Evolutionary conservation across 2,888 invertebrate genomes (phyloP), one percentile per base, ranked within the genome.

Genomic region (Drosophila hamatofila): DNA sequence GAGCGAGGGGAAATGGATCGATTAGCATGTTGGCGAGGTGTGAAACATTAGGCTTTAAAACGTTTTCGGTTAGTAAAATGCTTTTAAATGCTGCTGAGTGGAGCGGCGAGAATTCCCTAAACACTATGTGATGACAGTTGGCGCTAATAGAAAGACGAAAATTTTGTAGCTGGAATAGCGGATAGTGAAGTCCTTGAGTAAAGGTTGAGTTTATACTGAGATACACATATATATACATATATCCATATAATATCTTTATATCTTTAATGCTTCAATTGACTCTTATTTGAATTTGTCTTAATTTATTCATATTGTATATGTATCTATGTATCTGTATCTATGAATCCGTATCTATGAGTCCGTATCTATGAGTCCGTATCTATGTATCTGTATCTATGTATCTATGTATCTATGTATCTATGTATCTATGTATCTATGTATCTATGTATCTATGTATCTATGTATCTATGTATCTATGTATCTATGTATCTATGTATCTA

Each of bases 1-100:
- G 8, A 2, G 42, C 16, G 49, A 12, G 33, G 51, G 27, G 42
- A 21, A 39, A 33, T 51, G 60, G 37, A 80, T 68, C 77, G 72
- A 63, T 76, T 77, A 73, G 70, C 80, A 71, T 73, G 78, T 75
- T 71, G 71, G 60, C 62, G 61, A 78, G 77, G 77, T 77, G 77
- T 75, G 78, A 77, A 77, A 71, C 78, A 78, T 78, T 77, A 75
- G 78, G 66, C 75, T 46, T 65, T 71, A 75, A 77, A 77, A 75
- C 78, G 77, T 78, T 77, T 77, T 74, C 71, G 66, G 71, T 78
- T 78, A 77, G 78, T 75, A 75, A 63, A 57, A 72, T 67, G 67
- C 65, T 70, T 54, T 63, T 63, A 74, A 71, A 65, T 78, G 73
- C 42, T 37, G n/a, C 16, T 3, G 30, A 12, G 12, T 0, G 23